These are phyloP conservation scores for Azemiops feae DNA, from an alignment of 2,113 vertebrate genomes.

Conservation along the genomic window DNA sequence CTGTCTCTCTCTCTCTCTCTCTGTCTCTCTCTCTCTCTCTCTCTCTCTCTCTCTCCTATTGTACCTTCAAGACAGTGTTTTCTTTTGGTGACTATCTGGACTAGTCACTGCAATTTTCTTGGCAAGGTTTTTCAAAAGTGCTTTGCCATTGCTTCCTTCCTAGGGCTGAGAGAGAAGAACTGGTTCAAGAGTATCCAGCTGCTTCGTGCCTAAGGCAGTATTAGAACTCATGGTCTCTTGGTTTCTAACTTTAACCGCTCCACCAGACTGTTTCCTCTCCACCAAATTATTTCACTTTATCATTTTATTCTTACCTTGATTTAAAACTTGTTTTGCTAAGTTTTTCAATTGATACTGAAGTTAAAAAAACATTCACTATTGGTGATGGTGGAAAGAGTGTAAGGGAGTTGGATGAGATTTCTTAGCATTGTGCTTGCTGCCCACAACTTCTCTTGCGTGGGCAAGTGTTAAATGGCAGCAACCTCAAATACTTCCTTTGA, in stretches of 20 bases:
- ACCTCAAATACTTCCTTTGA: conserved; percentile 12
- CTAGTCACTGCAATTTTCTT: not conserved
- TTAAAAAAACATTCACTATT: fast-evolving
- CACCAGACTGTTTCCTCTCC: not conserved
- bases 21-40: no score
- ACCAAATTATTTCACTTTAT: not conserved
- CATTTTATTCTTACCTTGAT: not conserved
- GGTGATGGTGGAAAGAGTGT: not conserved
- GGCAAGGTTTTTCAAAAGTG: not conserved
- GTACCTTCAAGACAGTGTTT: not conserved
- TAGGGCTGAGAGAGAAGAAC: not conserved
- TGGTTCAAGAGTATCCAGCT: no score
- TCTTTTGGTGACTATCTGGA: not conserved
- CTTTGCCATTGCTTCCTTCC: not conserved
- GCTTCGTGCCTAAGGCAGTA: not conserved
- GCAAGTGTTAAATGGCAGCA: not conserved
- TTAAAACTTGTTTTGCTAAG: not conserved
- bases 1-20: no score
- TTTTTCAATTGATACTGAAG: not conserved
- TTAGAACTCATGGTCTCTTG: not conserved
- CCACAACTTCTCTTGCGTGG: not conserved
- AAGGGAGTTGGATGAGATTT: not conserved
- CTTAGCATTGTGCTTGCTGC: not conserved
- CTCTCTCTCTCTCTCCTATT: no score
- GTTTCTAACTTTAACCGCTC: not conserved